phyloP scores from a whole-genome alignment of 2,797 vertebrate genomes.

The Serranus cabrilla region DNA sequence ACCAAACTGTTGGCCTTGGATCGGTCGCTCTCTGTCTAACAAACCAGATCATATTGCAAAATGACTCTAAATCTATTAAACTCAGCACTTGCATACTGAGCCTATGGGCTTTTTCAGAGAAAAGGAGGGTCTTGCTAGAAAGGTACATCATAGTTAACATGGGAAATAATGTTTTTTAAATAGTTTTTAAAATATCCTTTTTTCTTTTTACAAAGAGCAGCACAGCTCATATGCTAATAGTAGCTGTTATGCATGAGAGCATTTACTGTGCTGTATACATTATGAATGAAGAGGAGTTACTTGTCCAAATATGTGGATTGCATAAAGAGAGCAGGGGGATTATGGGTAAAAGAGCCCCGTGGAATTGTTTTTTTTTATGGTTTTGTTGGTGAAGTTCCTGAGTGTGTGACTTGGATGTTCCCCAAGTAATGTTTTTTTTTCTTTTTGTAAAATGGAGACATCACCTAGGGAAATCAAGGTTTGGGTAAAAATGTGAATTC shows the following conservation, averaged over 20 bases:
- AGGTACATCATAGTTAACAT: slow-evolving; percentile 23
- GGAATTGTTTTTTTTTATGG: slow-evolving; percentile 53
- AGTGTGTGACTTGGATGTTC: slow-evolving; percentile 44
- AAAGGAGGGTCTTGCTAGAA: slow-evolving; percentile 1
- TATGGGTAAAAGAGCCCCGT: slow-evolving; percentile 60
- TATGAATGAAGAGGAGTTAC: slow-evolving; percentile 68
- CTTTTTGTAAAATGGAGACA: slow-evolving; percentile 21
- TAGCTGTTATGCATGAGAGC: slow-evolving; percentile 40
- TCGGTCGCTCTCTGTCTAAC: slow-evolving; percentile 54
- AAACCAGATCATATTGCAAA: slow-evolving; percentile 20
- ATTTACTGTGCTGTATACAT: slow-evolving; percentile 59
- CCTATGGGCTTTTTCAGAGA: slow-evolving; percentile 13
- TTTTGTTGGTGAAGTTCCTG: slow-evolving; percentile 46
- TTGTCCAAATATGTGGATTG: slow-evolving; percentile 71
- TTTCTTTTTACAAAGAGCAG: slow-evolving; percentile 19
- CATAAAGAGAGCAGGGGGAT: slow-evolving; percentile 55
- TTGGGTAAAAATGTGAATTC: slow-evolving; percentile 60
- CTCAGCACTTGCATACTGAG: slow-evolving; percentile 16
- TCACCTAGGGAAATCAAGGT: slow-evolving; percentile 63
- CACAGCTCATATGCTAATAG: slow-evolving; percentile 45
- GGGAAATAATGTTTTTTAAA: background rate
- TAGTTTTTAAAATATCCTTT: slow-evolving; percentile 12
- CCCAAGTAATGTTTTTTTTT: slow-evolving; percentile 42
- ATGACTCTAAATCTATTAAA: slow-evolving; percentile 32
- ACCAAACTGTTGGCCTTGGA: slow-evolving; percentile 62